Conservation (phyloP, 2,113 vertebrate genomes). For the Stegostoma tigrinum region DNA sequence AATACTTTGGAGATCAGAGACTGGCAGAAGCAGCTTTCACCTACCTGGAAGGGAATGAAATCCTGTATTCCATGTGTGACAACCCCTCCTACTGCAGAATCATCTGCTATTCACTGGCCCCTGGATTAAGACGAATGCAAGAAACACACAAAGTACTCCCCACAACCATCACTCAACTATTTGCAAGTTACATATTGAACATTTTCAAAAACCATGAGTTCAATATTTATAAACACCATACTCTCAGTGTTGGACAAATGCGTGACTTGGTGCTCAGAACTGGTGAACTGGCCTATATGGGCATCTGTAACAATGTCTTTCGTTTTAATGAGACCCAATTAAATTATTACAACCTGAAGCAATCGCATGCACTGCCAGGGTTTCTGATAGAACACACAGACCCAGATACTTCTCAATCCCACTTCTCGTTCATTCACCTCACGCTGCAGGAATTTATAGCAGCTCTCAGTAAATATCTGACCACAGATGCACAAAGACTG, state of each 20-base stretch:
- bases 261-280: slow-evolving; percentile 45
- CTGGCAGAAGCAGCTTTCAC: slow-evolving; percentile 42
- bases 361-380: slow-evolving; percentile 30
- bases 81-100: slow-evolving; percentile 63
- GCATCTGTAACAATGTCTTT: slow-evolving; percentile 13
- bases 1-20: slow-evolving; percentile 47
- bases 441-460: slow-evolving; percentile 55
- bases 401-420: neutral
- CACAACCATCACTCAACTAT: slow-evolving; percentile 57
- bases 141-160: slow-evolving; percentile 41
- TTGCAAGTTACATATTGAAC: slow-evolving; percentile 44
- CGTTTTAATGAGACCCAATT: slow-evolving; percentile 44
- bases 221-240: neutral
- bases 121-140: slow-evolving; percentile 40
- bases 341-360: slow-evolving; percentile 42
- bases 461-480: slow-evolving; percentile 51
- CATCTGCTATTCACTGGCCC: slow-evolving; percentile 48
- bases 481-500: neutral
- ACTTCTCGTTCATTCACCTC: slow-evolving; percentile 52
- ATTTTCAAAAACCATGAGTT: slow-evolving; percentile 45
- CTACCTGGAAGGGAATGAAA: slow-evolving; percentile 52
- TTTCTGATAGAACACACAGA: slow-evolving; percentile 38
- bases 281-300: slow-evolving; percentile 45
- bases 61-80: slow-evolving; percentile 52
- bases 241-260: neutral